A percentile compares a stretch with the other conserved stretches of the same genome.
Conservation (phyloP, 2,113 vertebrate genomes). For the Brachionichthys hirsutus region DNA sequence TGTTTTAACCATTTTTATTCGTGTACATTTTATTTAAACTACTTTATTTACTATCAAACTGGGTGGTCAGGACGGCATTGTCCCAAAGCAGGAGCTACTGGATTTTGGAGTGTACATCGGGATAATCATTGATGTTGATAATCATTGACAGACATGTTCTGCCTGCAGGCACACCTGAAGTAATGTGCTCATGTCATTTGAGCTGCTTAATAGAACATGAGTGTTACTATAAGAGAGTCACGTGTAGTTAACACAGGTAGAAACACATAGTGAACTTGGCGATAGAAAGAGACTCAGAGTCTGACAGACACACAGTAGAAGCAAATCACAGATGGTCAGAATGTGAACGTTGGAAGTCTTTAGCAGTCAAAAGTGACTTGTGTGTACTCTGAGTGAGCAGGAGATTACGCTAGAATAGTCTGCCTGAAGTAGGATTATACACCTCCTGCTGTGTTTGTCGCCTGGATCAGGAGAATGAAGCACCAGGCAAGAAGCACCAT, state of each 20-base stretch:
- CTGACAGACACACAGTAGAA: conserved; percentile 43
- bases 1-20: too few species aligned
- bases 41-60: too few species aligned
- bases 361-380: conserved; percentile 57
- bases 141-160: neutral
- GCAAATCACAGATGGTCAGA: conserved; percentile 58
- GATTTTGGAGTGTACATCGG: too few species aligned
- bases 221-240: conserved; percentile 26
- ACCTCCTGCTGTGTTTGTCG: conserved; percentile 61
- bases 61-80: too few species aligned
- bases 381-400: conserved; percentile 55
- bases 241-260: neutral
- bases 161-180: conserved; percentile 8
- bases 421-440: conserved; percentile 62
- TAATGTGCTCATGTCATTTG: conserved; percentile 48
- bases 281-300: conserved; percentile 23
- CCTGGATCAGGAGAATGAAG: conserved; percentile 53
- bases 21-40: too few species aligned
- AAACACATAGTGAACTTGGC: conserved; percentile 25
- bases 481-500: conserved; percentile 31
- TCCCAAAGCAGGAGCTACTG: too few species aligned
- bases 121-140: too few species aligned
- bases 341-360: conserved; percentile 52
- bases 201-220: conserved; percentile 35
- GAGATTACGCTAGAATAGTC: conserved; percentile 60